Base-by-base conservation (phyloP, 2,888 invertebrate species). In the Mechanitis mazaeus region DNA sequence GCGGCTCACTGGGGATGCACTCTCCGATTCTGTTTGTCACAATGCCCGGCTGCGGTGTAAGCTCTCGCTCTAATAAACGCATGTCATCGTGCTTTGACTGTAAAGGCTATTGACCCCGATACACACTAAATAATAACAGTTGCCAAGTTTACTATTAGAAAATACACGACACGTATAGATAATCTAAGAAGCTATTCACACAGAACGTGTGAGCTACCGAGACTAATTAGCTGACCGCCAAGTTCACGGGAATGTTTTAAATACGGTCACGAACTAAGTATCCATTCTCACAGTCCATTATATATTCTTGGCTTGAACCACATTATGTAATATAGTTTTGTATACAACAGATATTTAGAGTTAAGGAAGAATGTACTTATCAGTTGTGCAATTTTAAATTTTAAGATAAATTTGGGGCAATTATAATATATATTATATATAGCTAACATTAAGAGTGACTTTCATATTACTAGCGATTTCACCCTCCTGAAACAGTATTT, bases 1-100 rank as follows among this genome's bases (percentile, higher is more conserved):
- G 85, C 20, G 77, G 81, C 84, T 84, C 87, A 83, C 85, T 86
- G 84, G 84, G 86, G 86, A 80, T 84, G 85, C 84, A 86, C 88
- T 89, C 83, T 83, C 80, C 82, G 82, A 89, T 89, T 89, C 90
- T 84, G 88, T 90, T 88, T 90, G 90, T 86, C 86, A 81, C 81
- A 79, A 81, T 81, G 70, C 79, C 80, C 80, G 80, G 77, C 78
- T 85, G 85, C 80, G 83, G 84, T 80, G 77, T 81, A 77, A 79
- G 80, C 83, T 80, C 81, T 79, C 81, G 80, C 85, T 83, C 85
- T 84, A 86, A 85, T 88, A 87, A 88, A 87, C 87, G 82, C 84
- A 80, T 81, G 85, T 87, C 85, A 84, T 81, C 86, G 81, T 80
- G 85, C 83, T 83, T 84, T 85, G 85, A 85, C 80, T 80, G 74